A percentile compares a stretch with the other conserved stretches of the same genome.
Conservation (phyloP, 2,888 invertebrate species). For the Drosophila nr. perissopoda region DNA sequence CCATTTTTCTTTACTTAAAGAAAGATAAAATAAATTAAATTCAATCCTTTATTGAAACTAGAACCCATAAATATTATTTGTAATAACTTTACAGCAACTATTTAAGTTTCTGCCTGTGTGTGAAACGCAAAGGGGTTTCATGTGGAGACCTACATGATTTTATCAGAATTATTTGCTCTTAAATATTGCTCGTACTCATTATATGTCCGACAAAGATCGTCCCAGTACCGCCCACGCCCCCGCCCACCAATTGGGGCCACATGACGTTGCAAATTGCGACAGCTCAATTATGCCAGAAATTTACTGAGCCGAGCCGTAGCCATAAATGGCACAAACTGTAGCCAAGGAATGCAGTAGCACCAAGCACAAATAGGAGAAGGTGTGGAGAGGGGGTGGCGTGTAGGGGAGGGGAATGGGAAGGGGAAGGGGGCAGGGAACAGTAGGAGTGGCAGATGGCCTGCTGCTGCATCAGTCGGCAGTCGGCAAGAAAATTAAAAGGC, state of each 20-base stretch:
- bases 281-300: conserved; percentile 73
- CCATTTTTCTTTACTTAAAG: no score
- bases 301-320: conserved; percentile 49
- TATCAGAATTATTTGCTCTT: conserved; percentile 6
- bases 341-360: conserved; percentile 38
- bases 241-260: conserved; percentile 10
- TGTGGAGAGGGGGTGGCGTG: background rate
- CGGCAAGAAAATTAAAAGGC: conserved; percentile 70
- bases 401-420: accelerated
- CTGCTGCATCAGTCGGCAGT: conserved; percentile 28
- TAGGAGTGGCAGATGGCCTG: conserved; percentile 21
- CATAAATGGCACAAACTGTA: conserved; percentile 53
- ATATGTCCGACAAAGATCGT: conserved; percentile 18
- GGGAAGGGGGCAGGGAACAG: background rate
- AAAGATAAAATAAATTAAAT: no score
- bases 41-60: no score
- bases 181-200: conserved; percentile 34
- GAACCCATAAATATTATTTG: no score
- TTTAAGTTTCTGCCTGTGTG: background rate
- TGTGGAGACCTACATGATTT: background rate
- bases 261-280: conserved; percentile 67
- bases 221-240: background rate
- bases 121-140: background rate
- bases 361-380: conserved; percentile 2
- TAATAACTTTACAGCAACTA: no score